Base-by-base conservation (phyloP, 2,797 vertebrate species). In the Tangara arthus region DNA sequence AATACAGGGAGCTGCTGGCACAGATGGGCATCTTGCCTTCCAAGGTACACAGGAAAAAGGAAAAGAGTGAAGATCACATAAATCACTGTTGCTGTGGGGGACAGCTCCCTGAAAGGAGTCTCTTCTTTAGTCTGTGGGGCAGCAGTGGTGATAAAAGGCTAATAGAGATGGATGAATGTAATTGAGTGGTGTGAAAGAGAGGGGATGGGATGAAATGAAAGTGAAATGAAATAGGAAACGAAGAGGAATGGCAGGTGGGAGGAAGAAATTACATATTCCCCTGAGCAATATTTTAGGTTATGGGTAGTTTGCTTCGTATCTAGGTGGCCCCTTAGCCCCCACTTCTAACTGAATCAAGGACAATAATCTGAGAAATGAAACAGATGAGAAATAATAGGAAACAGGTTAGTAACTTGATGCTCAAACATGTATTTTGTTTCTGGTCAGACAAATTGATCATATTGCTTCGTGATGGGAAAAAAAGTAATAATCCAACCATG, bases 131-230 rank as follows among this genome's bases (percentile, higher is more conserved):
- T 60, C 52, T 64, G 30, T 76, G 82, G 89, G 85, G 82, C 66
- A 88, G 80, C 2, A 21, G n/a, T 59, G 73, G 52, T 73, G 82
- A 72, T 75, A 71, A 84, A 89, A 70, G 64, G 76, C 65, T 91
- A 78, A 93, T 60, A 90, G 91, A 95, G 95, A 95, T 8, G 27
- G 92, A 97, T 93, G 77, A 78, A 95, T 78, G 84, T 59, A 91
- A 91, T 77, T 73, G 94, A 82, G 35, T 26, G 22, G 22, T 81
- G 32, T 93, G 89, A 92, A 94, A 95, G 47, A 83, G 70, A 91
- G 52, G 32, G 56, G 49, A 46, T 46, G 85, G 87, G 82, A 73
- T 63, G 61, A 92, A 93, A 92, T 77, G 78, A 23, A 90, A 95
- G 82, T 82, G 60, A 90, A 93, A 96, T 95, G 39, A 82, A 91